These are phyloP conservation scores for Periphyllus acericola DNA, from an alignment of 2,888 invertebrate species.

Conservation along the genomic window DNA sequence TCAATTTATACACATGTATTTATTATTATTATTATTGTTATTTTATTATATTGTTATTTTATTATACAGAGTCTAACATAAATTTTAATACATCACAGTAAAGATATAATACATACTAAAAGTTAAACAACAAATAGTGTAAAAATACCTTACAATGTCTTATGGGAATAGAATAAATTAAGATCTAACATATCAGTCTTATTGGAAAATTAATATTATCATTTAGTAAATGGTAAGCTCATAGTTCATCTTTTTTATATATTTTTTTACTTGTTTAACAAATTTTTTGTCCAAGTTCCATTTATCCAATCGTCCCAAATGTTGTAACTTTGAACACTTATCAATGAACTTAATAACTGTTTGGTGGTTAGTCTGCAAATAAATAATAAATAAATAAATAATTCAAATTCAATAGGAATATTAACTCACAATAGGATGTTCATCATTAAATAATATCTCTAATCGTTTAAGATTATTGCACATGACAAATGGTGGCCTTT, in stretches of 20 bases:
- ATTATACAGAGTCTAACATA: slow-evolving; percentile 32
- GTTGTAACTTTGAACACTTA: slow-evolving; percentile 51
- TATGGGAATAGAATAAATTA: neutral
- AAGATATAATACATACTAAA: neutral
- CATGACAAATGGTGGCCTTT: slow-evolving; percentile 36
- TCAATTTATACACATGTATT: neutral
- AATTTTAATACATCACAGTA: slow-evolving; percentile 48
- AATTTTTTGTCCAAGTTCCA: neutral
- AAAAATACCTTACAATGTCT: slow-evolving; percentile 26
- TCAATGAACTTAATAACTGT: slow-evolving; percentile 42
- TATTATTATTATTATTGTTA: slow-evolving; percentile 14
- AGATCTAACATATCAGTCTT: slow-evolving; percentile 59
- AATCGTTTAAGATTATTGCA: slow-evolving; percentile 51
- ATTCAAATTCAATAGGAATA: neutral
- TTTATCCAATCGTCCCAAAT: slow-evolving; percentile 24
- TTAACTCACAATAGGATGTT: slow-evolving; percentile 36
- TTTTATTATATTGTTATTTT: slow-evolving; percentile 9
- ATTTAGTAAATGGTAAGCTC: slow-evolving; percentile 35
- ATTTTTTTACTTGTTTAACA: neutral
- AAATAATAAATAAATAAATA: neutral
- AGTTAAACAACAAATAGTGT: neutral
- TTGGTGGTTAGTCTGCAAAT: slow-evolving; percentile 18
- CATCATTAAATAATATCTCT: slow-evolving; percentile 37
- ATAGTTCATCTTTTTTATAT: slow-evolving; percentile 36
- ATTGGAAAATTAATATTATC: slow-evolving; percentile 16